phyloP scores from a whole-genome alignment of 2,797 vertebrate genomes.

The Tokudaia muenninki region DNA sequence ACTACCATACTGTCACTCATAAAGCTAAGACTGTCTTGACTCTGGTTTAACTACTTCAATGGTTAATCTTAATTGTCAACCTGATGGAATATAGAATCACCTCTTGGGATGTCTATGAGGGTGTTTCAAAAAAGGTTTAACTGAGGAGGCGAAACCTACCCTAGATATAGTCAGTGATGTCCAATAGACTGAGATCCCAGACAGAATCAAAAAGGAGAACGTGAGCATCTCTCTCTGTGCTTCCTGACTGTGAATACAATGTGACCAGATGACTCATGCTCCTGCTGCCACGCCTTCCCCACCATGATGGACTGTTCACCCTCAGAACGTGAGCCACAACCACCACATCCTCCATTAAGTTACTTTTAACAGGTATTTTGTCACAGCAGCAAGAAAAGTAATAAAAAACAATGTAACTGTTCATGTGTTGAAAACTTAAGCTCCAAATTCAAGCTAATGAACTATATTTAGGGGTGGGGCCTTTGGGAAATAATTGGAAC shows the following conservation, averaged over 20 bases:
- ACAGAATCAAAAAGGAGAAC: not conserved
- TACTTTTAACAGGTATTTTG: not conserved
- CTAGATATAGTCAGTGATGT: not conserved
- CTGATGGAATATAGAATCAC: not conserved
- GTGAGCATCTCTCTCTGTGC: not conserved
- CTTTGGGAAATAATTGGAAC: not conserved
- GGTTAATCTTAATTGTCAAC: not conserved
- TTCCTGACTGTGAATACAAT: not conserved
- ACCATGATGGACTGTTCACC: not conserved
- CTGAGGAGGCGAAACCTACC: not conserved
- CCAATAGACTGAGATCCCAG: not conserved
- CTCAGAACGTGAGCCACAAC: not conserved
- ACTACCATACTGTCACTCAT: not conserved
- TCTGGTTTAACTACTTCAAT: not conserved
- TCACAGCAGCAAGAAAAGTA: not conserved
- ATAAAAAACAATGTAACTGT: not conserved
- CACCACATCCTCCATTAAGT: not conserved
- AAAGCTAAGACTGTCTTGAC: not conserved
- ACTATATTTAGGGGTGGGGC: not conserved
- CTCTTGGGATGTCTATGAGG: not conserved
- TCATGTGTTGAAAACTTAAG: not conserved
- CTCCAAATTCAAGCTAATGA: not conserved
- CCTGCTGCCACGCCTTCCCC: not conserved
- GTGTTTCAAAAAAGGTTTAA: not conserved
- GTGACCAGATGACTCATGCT: accelerated